Evolutionary conservation across 1,140 invertebrate genomes (phyloP), one percentile per base, ranked within the genome.

Genomic region (Carcinoscorpius rotundicauda): DNA sequence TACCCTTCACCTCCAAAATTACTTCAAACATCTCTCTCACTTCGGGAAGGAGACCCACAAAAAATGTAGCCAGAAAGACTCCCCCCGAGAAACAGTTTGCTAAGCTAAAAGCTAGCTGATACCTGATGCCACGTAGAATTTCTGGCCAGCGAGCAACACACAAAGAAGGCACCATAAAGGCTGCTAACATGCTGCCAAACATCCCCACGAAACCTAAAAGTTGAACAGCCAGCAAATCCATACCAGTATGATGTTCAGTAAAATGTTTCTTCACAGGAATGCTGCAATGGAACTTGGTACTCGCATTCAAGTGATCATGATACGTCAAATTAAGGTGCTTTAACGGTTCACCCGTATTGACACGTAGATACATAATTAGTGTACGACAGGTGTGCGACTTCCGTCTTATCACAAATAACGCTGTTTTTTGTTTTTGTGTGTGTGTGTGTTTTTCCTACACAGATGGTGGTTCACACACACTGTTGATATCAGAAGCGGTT

Each of bases 1-100:
- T 57, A 29, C 68, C 57, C 8, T 68, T 55, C 4, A 61, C 59
- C n/a, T 66, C 49, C 4, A 69, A 63, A 60, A 68, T 65, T 48
- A 67, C 59, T 4, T 56, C 4, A 49, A 73, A 72, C 62, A 74
- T 71, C 52, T 87, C 87, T 62, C 83, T 81, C 0, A 87, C 83
- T 77, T 93, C 89, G 49, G 89, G 88, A 51, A 92, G 76, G 76
- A 93, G 87, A 74, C 92, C 89, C 3, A 89, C 79, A 57, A 89
- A 75, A 11, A 87, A 85, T 1, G 90, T 92, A 0, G 87, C 86
- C 9, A 93, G 75, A 49, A 93, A 81, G 9, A 93, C 88, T 0
- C 91, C 90, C 3, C 85, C 89, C 49, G 89, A 88, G 67, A 89
- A 89, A 72, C 88, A 91, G 58, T 76, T 78, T 8, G 67, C 67